Conservation (phyloP, 30 jellyfish, hydroid and myxozoan species). For the Aurelia sp. region DNA sequence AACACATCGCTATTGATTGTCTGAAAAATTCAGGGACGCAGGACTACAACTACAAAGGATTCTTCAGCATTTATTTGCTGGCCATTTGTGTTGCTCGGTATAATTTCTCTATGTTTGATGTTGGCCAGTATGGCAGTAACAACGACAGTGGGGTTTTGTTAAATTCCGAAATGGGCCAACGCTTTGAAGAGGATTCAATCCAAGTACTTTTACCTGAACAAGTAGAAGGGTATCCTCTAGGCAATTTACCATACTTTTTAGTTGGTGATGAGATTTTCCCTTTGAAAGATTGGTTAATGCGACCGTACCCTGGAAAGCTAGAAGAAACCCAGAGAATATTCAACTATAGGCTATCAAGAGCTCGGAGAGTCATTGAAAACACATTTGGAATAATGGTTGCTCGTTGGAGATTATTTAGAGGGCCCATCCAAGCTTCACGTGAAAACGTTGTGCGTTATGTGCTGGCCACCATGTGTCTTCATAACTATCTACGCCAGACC, state of each 20-base stretch:
- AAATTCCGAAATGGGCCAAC: constrained; percentile 55
- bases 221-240: constrained; percentile 18
- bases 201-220: constrained; percentile 19
- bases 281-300: constrained; percentile 62
- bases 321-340: constrained; percentile 47
- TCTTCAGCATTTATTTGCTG: constrained; percentile 52
- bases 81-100: constrained; percentile 79
- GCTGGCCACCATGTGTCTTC: constrained; percentile 47
- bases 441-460: constrained; percentile 30
- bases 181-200: constrained; percentile 42
- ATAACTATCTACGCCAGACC: constrained; percentile 61
- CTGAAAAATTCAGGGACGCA: constrained; percentile 54
- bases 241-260: constrained; percentile 37
- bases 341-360: constrained; percentile 56
- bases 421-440: constrained; percentile 25
- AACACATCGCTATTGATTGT: constrained; percentile 75
- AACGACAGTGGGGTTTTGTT: constrained; percentile 60
- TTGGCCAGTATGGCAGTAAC: constrained; percentile 63
- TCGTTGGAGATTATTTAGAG: constrained; percentile 45
- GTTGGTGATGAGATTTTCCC: constrained; percentile 76
- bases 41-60: constrained; percentile 49
- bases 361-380: constrained; percentile 26
- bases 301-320: constrained; percentile 64
- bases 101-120: constrained; percentile 35
- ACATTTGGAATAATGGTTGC: constrained; percentile 51